Base-by-base conservation (phyloP, 2,113 vertebrate genomes). In the Apteryx mantelli region DNA sequence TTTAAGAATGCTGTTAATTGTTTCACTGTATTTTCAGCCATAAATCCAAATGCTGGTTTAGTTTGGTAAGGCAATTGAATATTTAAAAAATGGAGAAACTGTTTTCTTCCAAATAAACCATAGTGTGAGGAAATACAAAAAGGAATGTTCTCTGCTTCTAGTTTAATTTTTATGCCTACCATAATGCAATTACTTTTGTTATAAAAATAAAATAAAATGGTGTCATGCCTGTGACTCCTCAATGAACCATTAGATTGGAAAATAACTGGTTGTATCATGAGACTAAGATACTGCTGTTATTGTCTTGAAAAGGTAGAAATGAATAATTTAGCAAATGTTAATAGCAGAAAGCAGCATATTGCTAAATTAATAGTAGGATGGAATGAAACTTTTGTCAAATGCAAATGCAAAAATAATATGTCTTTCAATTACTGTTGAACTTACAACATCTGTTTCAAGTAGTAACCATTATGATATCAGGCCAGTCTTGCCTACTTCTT, bases 291-390 rank as follows among this genome's bases (percentile, higher is more conserved):
- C 76, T 86, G 89, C 88, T 95, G 82, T 92, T 98, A 97, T 97
- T 98, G 96, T 96, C 94, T 97, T 97, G 95, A 97, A 97, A 98
- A 95, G 83, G 91, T 93, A 89, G 91, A 91, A 96, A 91, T 97
- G 90, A 98, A 97, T 98, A 95, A 98, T 98, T 98, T 96, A 97
- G 90, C 73, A 93, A 96, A 96, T 97, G 79, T 95, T 98, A 97
- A 98, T 97, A 98, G 89, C 92, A 52, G 25, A 38, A 81, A 86
- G 36, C 71, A 89, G 42, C 40, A 13, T 89, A 95, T 96, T 96
- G 73, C 94, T 96, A 85, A 94, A 93, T 85, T 96, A 81, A 88
- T 86, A 86, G 84, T 76, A 79, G 77, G 66, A 78, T 84, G 58
- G 95, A 97, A 98, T 98, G 96, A 96, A 96, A 86, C 98, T 96